Base-by-base conservation (phyloP, 2,888 invertebrate species). In the Tinea pellionella region DNA sequence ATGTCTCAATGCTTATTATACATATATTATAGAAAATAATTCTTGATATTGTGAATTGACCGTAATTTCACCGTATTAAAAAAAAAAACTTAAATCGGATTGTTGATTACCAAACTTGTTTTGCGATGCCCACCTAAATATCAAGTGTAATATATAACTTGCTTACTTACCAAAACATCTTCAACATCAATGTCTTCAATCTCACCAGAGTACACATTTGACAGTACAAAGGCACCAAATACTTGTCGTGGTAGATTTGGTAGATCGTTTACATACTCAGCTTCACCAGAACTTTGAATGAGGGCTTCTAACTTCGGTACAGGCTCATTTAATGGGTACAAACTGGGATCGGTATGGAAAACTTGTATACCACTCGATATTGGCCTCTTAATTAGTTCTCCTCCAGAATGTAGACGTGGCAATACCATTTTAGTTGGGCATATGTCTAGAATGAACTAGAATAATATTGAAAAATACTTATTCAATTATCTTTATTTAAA, bases 251-350 rank as follows among this genome's bases (percentile, higher is more conserved):
- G 82, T 12, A 78, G 67, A 0, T 86, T 76, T 1, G 90, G 90
- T 29, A 90, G 74, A 65, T 94, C 94, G 66, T 91, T 91, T 1
- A 89, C 80, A 69, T 89, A 94, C 64, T 89, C 81, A 0, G 92
- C 93, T 68, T 93, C 92, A 0, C 94, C 94, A 16, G 90, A 79
- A 55, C 89, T 87, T 71, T 92, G 92, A 19, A 86, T 83, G 4
- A 71, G 55, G 0, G 73, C 82, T 71, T 93, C 93, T 1, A 92
- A 65, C 73, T 94, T 94, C 0, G 89, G 82, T 3, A 93, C 73
- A 0, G 94, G 92, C 70, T 94, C 75, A 66, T 90, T 92, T 12
- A 94, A 68, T 0, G 94, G 94, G 83, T 91, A 94, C 24, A 91
- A 68, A 0, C 84, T 77, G 37, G 89, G 77, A 65, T 92, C 88